Evolutionary conservation across 2,113 vertebrate species (phyloP).

Genomic region (Mus musculus): GRCm39 chrX:145615001-145615500

Average conservation of each 20-base stretch:
- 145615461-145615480: neutral
- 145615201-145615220: neutral
- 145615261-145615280: neutral
- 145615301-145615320: neutral
- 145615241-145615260: neutral
- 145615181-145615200: neutral
- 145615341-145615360: neutral
- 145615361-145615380: neutral
- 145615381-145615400: neutral
- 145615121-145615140: constrained; percentile 16
- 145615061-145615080: neutral
- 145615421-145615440: neutral
- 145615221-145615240: constrained; percentile 14
- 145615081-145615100: neutral
- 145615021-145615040: neutral
- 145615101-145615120: neutral
- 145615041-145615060: neutral
- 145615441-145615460: neutral
- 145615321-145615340: neutral
- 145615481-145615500: neutral
- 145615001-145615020: constrained; percentile 12
- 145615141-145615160: neutral
- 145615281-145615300: neutral
- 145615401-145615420: neutral
- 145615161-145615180: neutral